phyloP scores from a whole-genome alignment of 2,113 vertebrate species.

The Carassius carassius region DNA sequence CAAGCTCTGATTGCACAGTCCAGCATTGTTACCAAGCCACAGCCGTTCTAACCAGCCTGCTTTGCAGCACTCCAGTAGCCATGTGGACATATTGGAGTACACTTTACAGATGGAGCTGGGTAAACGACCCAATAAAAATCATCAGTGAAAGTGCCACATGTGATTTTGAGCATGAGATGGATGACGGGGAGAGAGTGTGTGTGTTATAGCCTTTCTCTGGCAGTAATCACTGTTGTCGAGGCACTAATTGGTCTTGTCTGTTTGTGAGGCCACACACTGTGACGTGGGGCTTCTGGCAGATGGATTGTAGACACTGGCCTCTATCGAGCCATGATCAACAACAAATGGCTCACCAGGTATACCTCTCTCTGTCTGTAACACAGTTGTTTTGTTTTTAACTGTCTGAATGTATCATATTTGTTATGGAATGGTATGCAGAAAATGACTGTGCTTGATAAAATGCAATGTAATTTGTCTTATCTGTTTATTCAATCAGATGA shows the following conservation, averaged over 20 bases:
- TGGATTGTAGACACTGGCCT: constrained; percentile 29
- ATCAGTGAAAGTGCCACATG: constrained; percentile 38
- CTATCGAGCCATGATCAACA: neutral
- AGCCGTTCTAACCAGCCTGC: constrained; percentile 17
- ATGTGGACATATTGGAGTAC: constrained; percentile 32
- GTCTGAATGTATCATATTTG: neutral
- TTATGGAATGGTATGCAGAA: neutral
- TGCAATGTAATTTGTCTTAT: neutral
- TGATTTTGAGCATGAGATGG: constrained; percentile 39
- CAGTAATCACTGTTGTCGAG: constrained; percentile 40
- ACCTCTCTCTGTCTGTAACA: neutral
- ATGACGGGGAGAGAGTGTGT: constrained; percentile 24
- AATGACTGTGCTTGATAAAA: neutral
- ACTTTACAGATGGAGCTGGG: constrained; percentile 39
- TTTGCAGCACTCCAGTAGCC: constrained; percentile 23
- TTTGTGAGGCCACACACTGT: constrained; percentile 38
- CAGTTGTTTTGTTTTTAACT: neutral
- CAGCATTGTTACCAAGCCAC: constrained; percentile 34
- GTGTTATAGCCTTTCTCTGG: constrained; percentile 10
- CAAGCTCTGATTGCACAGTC: constrained; percentile 33
- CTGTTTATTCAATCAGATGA: too few species aligned
- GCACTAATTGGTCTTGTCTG: constrained; percentile 43
- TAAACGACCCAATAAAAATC: constrained; percentile 37
- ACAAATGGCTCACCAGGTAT: neutral
- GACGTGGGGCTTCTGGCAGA: constrained; percentile 23